Base-by-base conservation (phyloP, 2,113 vertebrate genomes). In the Labrus mixtus region DNA sequence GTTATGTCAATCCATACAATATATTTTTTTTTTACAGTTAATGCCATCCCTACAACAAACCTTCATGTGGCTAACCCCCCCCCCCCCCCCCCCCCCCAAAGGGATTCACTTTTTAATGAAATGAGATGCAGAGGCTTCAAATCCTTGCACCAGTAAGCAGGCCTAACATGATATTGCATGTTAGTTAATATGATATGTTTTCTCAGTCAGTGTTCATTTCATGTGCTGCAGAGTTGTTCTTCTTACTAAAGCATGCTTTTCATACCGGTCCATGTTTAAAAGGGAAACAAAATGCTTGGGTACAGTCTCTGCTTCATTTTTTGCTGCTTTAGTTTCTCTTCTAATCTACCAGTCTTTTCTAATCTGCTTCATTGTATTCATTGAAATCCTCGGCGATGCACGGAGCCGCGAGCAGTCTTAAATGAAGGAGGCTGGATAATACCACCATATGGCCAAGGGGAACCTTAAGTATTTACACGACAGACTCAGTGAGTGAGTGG, bases 401-500 rank as follows among this genome's bases (percentile, higher is more conserved):
- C 20, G 57, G 45, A 51, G 65, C 82, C 48, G 39, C n/a, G 10
- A 72, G 68, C 56, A 2, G 45, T 79, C 79, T 73, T 76, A 72
- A 86, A 79, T 82, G 39, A 78, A 82, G 59, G 58, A 79, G 67
- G 61, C 41, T 37, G 19, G 80, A 79, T 78, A 83, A 90, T 78
- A 54, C 70, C 69, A 29, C 85, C 91, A 88, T 91, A 91, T 88
- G 87, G 84, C 63, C 13, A 10, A 4, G 43, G 73, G 57, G 56
- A 85, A 84, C 73, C 68, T 64, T 25, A 66, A 82, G 59, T 68
- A 79, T 77, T 71, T 68, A 70, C 66, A 73, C n/a, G 57, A 67
- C 56, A 37, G 54, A 73, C 46, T 74, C 36, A 10, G 13, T n/a
- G 57, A 55, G 60, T 7, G 19, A 20, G 19, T 9, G 48, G 4